phyloP scores from a whole-genome alignment of 1,140 invertebrate genomes.

The Anoplophora glabripennis region DNA sequence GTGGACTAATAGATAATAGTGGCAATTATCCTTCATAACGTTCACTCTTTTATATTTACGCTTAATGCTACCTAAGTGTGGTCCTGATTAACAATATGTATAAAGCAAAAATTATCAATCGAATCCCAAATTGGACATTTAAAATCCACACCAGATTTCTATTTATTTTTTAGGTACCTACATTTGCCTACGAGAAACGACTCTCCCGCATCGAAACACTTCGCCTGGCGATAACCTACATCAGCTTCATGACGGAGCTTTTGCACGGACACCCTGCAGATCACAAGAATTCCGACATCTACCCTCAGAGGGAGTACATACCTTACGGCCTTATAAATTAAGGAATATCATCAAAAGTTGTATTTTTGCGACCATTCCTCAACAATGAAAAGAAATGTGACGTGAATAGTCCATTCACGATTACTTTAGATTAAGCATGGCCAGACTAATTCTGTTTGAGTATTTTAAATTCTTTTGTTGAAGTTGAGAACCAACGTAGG shows the following conservation, averaged over 20 bases:
- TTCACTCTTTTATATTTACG: no score
- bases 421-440: no score
- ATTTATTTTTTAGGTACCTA: conserved; percentile 71
- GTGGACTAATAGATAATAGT: no score
- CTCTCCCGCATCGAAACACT: conserved; percentile 97
- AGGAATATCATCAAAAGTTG: conserved; percentile 8
- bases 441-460: no score
- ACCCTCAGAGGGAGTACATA: conserved; percentile 45
- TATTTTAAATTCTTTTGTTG: no score
- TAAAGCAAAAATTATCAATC: no score
- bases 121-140: no score
- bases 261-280: conserved; percentile 63
- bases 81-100: no score
- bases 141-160: no score
- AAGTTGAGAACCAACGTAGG: no score
- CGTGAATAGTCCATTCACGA: neutral
- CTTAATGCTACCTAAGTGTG: no score
- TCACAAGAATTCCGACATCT: conserved; percentile 42
- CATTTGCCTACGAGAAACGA: conserved; percentile 98
- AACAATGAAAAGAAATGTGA: neutral
- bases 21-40: no score
- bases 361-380: neutral
- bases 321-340: conserved; percentile 47
- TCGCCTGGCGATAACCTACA: conserved; percentile 95
- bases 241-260: conserved; percentile 93